Base-by-base conservation (phyloP, 92 coral and sea anemone species). In the Porites divaricata region DNA sequence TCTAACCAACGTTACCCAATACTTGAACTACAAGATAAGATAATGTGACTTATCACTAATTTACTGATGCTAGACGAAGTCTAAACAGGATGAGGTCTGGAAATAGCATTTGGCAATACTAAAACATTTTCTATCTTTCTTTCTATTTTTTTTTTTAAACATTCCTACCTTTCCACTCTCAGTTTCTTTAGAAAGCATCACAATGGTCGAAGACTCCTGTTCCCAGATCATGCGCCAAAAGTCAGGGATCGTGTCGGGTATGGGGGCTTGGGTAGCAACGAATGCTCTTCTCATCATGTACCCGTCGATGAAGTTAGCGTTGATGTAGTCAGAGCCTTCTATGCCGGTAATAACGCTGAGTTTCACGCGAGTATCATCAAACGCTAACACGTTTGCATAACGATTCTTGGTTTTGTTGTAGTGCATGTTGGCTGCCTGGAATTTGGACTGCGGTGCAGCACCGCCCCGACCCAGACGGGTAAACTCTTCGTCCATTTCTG, bases 151-250 rank as follows among this genome's bases (percentile, higher is more conserved):
- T n/a, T n/a, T n/a, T n/a, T n/a, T n/a, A n/a, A n/a, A n/a, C 59
- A 11, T 15, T 54, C 63, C 5, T 75, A 93, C 98, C 90, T 94
- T 94, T 67, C 98, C 98, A 69, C 95, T 91, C 70, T 95, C 95
- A 82, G 65, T 83, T 66, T 93, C 98, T 24, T 95, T 93, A 16
- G 98, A 95, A 56, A 95, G 54, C 98, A 95, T 95, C 1, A 95
- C 97, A 52, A 95, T 86, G 0, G 98, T 91, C 45, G 88, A 71
- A 51, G 94, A 89, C 63, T 89, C 93, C 80, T 95, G 95, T 78
- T 95, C 98, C 98, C 98, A 95, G 84, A 95, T 86, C 98, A 93
- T 95, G 52, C 98, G 86, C 98, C 98, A 95, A 58, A 91, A 96
- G 79, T 96, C 98, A 1, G 98, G 90, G 68, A 96, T 96, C 2